These are phyloP conservation scores for Scytalopus superciliaris DNA, from an alignment of 2,113 vertebrate species.

Conservation along the genomic window DNA sequence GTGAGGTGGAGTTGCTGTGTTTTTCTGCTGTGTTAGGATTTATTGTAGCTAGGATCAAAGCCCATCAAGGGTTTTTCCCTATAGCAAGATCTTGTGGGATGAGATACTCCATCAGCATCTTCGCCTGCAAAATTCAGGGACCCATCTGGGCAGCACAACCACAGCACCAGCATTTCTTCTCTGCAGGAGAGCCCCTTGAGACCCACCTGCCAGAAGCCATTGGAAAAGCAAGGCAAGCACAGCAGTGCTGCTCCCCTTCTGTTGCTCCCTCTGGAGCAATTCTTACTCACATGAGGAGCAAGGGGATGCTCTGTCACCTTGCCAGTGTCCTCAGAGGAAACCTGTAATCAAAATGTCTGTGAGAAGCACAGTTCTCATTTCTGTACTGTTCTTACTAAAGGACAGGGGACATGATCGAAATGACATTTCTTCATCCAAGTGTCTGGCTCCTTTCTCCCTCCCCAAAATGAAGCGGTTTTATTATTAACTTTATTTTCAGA, in stretches of 20 bases:
- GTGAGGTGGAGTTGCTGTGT: not conserved
- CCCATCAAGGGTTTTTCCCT: not conserved
- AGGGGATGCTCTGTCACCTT: not conserved
- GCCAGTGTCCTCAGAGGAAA: not conserved
- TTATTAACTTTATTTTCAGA: not conserved
- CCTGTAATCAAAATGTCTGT: not conserved
- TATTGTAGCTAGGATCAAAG: not conserved
- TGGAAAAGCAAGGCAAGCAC: not conserved
- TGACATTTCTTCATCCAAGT: not conserved
- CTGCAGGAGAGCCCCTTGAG: not conserved
- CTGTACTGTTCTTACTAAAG: not conserved
- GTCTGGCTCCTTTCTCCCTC: not conserved
- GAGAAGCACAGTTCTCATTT: not conserved
- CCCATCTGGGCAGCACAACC: not conserved
- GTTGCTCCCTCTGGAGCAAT: not conserved
- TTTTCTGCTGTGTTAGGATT: not conserved
- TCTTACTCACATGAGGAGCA: not conserved
- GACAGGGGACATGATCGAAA: not conserved
- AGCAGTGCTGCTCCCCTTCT: not conserved
- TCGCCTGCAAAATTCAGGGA: not conserved
- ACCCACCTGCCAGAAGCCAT: not conserved
- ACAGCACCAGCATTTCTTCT: not conserved
- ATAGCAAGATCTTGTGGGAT: not conserved
- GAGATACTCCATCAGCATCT: not conserved
- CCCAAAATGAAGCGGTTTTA: not conserved